Base-by-base conservation (phyloP, 2,113 vertebrate genomes). In the Oreochromis tanganicae region DNA sequence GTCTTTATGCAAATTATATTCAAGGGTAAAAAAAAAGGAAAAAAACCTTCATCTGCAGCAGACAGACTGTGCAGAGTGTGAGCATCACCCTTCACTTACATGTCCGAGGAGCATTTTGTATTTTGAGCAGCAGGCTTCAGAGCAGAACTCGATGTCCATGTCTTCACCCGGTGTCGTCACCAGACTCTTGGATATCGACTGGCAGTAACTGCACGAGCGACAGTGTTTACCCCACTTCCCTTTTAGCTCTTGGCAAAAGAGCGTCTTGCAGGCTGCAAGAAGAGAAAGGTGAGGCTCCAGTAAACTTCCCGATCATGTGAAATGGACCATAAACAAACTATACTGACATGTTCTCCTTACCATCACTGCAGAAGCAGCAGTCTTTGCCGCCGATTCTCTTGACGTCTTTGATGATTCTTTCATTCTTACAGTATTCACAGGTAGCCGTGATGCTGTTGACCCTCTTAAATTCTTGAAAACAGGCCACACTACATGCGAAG, bases 291-390 rank as follows among this genome's bases (percentile, higher is more conserved):
- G 14, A 29, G 5, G 41, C 0, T 48, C 16, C 68, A 8, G 43
- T 32, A 32, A 50, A 32, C 27, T 32, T 78, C 24, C 24, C 0
- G 1, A 48, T 29, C 0, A 48, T 0, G 0, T 29, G 5, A 75
- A 75, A 75, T 27, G 0, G 0, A 75, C 5, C 46, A 32, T 19
- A 50, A 50, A 78, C 6, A 50, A n/a, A 50, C 24, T 19, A 21
- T 11, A 2, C 13, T 19, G 2, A 4, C 11, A 0, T 1, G 32
- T 32, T 48, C 50, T 52, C 75, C 92, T 95, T 92, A 99, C 98
- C 97, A 90, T 98, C 97, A 34, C 98, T 99, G 94, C 98, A 99
- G 96, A 99, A 99, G 61, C 93, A 86, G 91, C 96, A 97, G 93
- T 97, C 97, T 84, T 96, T 84, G 88, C 95, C 94, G 81, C 97